phyloP scores from a whole-genome alignment of 2,113 vertebrate genomes.

The Spheniscus mendiculus region DNA sequence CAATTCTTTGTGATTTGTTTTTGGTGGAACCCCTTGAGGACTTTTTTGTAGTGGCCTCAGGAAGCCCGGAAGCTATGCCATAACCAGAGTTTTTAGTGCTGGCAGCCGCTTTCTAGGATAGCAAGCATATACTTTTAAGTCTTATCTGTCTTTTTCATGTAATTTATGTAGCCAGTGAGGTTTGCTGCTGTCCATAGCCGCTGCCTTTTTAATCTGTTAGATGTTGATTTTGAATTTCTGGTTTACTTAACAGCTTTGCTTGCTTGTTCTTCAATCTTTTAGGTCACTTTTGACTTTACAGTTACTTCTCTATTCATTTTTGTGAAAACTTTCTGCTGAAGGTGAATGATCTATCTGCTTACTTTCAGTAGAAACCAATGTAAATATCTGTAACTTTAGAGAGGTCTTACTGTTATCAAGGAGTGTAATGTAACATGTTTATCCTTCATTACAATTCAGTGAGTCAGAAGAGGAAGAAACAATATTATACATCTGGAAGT shows the following conservation, averaged over 20 bases:
- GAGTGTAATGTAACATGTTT: neutral
- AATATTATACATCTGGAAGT: neutral
- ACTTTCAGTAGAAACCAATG: neutral
- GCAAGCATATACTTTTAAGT: neutral
- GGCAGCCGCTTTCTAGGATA: neutral
- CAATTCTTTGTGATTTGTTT: neutral
- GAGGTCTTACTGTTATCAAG: neutral
- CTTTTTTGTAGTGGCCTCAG: neutral
- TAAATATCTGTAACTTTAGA: neutral
- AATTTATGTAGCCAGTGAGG: neutral
- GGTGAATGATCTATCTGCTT: neutral
- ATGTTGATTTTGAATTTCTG: neutral
- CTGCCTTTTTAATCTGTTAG: neutral
- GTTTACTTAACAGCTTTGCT: neutral
- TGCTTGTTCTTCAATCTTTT: neutral
- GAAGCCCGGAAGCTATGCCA: neutral
- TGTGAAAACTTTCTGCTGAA: neutral
- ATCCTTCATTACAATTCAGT: neutral
- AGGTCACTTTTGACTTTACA: neutral
- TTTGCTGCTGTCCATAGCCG: neutral
- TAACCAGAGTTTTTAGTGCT: neutral
- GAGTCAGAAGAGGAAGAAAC: neutral
- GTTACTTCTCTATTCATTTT: neutral
- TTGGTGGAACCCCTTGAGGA: neutral
- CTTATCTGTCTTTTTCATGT: neutral